Conservation (phyloP, 1,140 invertebrate genomes). For the Drosophila navojoa region DNA sequence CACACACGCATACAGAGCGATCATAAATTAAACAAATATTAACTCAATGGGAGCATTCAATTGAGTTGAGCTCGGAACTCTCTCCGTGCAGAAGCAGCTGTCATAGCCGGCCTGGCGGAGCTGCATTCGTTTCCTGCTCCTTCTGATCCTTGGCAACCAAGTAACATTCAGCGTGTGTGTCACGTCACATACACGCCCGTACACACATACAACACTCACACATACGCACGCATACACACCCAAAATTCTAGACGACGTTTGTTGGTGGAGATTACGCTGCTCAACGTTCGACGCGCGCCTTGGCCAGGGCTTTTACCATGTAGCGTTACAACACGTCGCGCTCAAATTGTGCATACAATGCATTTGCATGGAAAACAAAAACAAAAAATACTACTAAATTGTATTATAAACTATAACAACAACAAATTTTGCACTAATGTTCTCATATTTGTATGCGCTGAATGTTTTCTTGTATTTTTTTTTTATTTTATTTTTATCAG, state of each 20-base stretch:
- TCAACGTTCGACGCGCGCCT: conserved; percentile 49
- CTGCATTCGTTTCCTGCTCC: not conserved
- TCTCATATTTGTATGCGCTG: conserved; percentile 68
- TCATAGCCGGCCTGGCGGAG: conserved; percentile 19
- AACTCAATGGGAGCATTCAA: conserved; percentile 50
- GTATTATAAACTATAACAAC: conserved; percentile 75
- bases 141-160: conserved; percentile 30
- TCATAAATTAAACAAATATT: conserved; percentile 77
- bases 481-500: conserved; percentile 28
- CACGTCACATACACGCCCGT: conserved; percentile 77
- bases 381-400: conserved; percentile 56
- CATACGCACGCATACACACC: conserved; percentile 51
- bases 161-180: conserved; percentile 34
- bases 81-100: not conserved
- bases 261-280: conserved; percentile 69
- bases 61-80: conserved; percentile 18
- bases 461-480: conserved; percentile 42
- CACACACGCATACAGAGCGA: conserved; percentile 55
- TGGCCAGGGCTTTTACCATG: conserved; percentile 51
- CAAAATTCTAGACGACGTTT: conserved; percentile 70
- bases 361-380: conserved; percentile 57
- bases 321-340: conserved; percentile 58
- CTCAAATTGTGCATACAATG: conserved; percentile 49
- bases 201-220: conserved; percentile 9
- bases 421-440: conserved; percentile 80